Base-by-base conservation (phyloP, 2,113 vertebrate species). In the Cyanoramphus novaezelandiae region DNA sequence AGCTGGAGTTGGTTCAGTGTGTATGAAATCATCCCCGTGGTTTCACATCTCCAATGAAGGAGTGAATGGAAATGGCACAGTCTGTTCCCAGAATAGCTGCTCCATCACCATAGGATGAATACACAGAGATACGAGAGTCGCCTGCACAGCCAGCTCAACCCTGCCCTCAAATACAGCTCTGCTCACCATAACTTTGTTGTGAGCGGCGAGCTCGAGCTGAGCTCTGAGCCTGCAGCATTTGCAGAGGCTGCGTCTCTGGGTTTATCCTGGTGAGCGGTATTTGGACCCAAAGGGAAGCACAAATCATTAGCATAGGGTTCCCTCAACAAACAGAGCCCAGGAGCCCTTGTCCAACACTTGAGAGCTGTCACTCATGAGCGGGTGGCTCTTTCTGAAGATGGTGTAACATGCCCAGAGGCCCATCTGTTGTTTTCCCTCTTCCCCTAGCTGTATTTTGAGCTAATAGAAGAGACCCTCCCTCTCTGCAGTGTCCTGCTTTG, bases 51-150 rank as follows among this genome's bases (percentile, higher is more conserved):
- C 70, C 33, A 35, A 50, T 2, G 37, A 83, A 95, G 39, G 71
- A 91, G 44, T 78, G 91, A 94, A 92, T 85, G 72, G 91, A 64
- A 94, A 87, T 76, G 83, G 83, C 96, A 90, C 86, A 95, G 88
- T 31, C 69, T 44, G 72, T 82, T 92, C 92, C 90, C 80, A 69
- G 83, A 96, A 84, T 72, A 94, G 88, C 83, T 82, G 69, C 77
- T 87, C 62, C 41, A 9, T 62, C 33, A 10, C 90, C 83, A 76
- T 15, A 86, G 81, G 37, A 91, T 79, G 83, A 72, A 49, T 52
- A 50, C 65, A 76, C 55, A 92, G 96, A n/a, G 71, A 52, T 41
- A 74, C 2, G 21, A 70, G 59, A 65, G 52, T 39, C 79, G 74
- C 84, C 77, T 46, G 77, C 71, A 21, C 23, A 47, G 79, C 19